Conservation (phyloP, 2,888 invertebrate species). For the Tinea pellionella region DNA sequence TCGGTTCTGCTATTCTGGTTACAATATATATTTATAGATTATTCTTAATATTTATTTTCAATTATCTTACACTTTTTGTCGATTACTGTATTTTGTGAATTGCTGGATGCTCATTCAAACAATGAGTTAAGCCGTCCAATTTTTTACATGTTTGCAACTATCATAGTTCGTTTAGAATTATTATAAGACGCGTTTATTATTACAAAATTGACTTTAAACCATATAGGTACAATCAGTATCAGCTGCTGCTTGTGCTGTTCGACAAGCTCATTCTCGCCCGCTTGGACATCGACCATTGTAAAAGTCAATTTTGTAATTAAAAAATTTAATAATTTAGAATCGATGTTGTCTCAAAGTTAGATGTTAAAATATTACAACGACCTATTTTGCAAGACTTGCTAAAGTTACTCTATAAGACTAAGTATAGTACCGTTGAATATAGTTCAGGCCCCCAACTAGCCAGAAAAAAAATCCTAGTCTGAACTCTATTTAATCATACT, state of each 20-base stretch:
- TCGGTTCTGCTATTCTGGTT: no score
- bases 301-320: neutral
- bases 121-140: conserved; percentile 68
- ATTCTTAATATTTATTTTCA: no score
- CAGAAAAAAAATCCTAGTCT: no score
- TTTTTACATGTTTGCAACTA: conserved; percentile 60
- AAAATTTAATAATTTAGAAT: neutral
- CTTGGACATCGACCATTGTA: no score
- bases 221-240: no score
- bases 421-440: no score
- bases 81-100: conserved; percentile 20
- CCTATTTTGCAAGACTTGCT: conserved; percentile 5
- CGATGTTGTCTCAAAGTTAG: neutral
- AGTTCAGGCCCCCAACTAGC: no score
- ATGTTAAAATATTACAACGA: neutral
- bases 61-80: no score
- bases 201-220: neutral
- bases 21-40: no score
- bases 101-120: conserved; percentile 64
- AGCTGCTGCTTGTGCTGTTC: no score
- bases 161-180: conserved; percentile 17
- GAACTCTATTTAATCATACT: no score
- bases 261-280: no score
- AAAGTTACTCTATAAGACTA: neutral
- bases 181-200: neutral